These are phyloP conservation scores for Callocephalon fimbriatum DNA, from an alignment of 2,113 vertebrate species.

Conservation along the genomic window DNA sequence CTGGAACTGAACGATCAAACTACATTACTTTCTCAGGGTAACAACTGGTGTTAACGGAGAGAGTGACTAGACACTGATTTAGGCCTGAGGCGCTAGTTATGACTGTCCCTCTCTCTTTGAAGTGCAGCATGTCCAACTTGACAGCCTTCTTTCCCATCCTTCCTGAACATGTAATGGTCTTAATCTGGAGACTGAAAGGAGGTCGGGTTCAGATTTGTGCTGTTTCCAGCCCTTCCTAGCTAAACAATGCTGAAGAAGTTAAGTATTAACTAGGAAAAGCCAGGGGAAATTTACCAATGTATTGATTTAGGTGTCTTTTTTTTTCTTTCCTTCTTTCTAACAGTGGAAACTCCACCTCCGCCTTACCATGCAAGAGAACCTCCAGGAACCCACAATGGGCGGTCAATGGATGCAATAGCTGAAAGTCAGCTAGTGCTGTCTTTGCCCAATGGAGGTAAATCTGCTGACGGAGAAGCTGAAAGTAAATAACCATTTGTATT, in stretches of 20 bases:
- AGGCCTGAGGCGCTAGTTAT: background rate
- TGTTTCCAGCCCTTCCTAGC: background rate
- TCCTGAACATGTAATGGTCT: background rate
- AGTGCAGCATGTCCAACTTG: background rate
- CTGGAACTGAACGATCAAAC: background rate
- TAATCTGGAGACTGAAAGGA: background rate
- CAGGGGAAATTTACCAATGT: background rate
- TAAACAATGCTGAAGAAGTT: background rate
- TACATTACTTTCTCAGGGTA: background rate
- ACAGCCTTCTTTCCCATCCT: background rate
- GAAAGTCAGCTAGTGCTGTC: conserved; percentile 83
- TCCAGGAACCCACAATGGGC: conserved; percentile 80
- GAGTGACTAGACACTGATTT: background rate
- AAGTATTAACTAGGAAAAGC: background rate
- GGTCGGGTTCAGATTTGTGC: background rate
- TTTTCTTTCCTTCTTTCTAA: background rate
- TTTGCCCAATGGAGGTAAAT: conserved; percentile 84
- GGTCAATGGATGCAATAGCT: conserved; percentile 78
- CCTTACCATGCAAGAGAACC: conserved; percentile 88
- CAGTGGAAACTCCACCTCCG: conserved; percentile 87
- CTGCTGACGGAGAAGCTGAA: conserved; percentile 60
- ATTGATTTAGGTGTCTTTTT: background rate
- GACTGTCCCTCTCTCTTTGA: background rate
- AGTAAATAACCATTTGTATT: conserved; percentile 68
- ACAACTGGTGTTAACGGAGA: background rate